phyloP scores from a whole-genome alignment of 2,888 invertebrate genomes.

The Xestia ashworthii region DNA sequence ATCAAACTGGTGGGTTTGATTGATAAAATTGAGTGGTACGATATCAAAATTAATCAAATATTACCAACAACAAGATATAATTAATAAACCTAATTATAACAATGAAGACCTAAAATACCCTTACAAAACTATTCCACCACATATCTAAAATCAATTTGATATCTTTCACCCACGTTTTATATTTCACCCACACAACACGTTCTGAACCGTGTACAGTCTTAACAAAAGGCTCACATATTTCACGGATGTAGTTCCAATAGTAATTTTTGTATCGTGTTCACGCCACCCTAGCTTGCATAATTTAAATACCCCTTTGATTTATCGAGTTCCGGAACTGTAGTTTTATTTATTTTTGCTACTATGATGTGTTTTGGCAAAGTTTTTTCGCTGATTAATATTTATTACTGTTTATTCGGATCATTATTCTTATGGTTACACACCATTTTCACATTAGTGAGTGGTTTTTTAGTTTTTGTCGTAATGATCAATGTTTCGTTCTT shows the following conservation, averaged over 20 bases:
- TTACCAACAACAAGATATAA: background rate
- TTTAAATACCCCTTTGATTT: slow-evolving; percentile 79
- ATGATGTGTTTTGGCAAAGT: slow-evolving; percentile 58
- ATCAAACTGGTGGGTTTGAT: background rate
- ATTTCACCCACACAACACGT: background rate
- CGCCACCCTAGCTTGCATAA: slow-evolving; percentile 73
- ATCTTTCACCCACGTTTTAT: background rate
- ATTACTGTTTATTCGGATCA: slow-evolving; percentile 45
- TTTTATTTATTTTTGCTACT: slow-evolving; percentile 53
- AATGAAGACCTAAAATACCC: background rate
- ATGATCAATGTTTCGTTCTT: background rate
- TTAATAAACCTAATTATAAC: slow-evolving; percentile 11
- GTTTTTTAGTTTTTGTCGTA: slow-evolving; percentile 6
- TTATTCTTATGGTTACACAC: slow-evolving; percentile 49
- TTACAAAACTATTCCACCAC: background rate
- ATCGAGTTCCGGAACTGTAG: slow-evolving; percentile 60
- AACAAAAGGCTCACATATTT: slow-evolving; percentile 47
- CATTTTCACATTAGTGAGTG: slow-evolving; percentile 38
- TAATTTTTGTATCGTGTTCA: slow-evolving; percentile 73
- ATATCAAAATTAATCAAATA: slow-evolving; percentile 19
- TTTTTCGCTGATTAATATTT: slow-evolving; percentile 56
- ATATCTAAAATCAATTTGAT: background rate
- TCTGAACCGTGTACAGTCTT: slow-evolving; percentile 4
- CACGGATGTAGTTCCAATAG: slow-evolving; percentile 63
- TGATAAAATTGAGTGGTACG: no score